Base-by-base conservation (phyloP, 92 coral and sea anemone genomes). In the Epizoanthus scotinus region DNA sequence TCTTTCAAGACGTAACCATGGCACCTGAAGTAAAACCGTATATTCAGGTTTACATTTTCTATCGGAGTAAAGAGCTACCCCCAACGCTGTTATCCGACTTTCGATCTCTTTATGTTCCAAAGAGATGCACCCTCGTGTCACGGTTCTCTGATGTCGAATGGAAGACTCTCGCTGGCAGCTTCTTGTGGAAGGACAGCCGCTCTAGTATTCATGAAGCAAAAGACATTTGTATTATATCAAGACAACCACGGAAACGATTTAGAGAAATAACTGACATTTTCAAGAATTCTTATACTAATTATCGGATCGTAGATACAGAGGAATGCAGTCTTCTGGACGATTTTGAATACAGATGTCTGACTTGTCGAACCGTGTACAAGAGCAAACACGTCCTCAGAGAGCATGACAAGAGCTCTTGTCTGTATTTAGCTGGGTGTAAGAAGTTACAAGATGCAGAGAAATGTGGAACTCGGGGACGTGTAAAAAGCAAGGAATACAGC, bases 1-100 rank as follows among this genome's bases (percentile, higher is more conserved):
- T 85, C 66, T 70, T 93, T 38, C 83, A 93, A 55, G 89, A 88
- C n/a, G 63, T 90, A 21, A 68, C 91, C 1, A 42, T 93, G 31
- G 82, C 97, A 56, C 78, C 92, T 15, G 90, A 90, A 71, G 84
- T 85, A 34, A 87, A 85, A 54, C 57, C 42, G 60, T 87, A 49
- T 47, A 77, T 90, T 58, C 90, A 90, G 55, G 85, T 93, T 22
- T 93, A 79, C 36, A 82, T 88, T 58, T 84, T 89, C 55, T 88
- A 93, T 71, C 81, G 69, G 34, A 84, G 91, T 82, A 85, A 70
- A 59, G 97, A 93, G 36, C 22, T 93, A 0, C 97, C 97, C 29
- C 84, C 97, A 2, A 93, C 89, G 56, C 78, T 93, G n/a, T 44
- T 93, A 1, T 91, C 97, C 42, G 92, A 90, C 36, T 93, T 90